Base-by-base conservation (phyloP, 2,797 vertebrate genomes). In the Galagoides demidoff region DNA sequence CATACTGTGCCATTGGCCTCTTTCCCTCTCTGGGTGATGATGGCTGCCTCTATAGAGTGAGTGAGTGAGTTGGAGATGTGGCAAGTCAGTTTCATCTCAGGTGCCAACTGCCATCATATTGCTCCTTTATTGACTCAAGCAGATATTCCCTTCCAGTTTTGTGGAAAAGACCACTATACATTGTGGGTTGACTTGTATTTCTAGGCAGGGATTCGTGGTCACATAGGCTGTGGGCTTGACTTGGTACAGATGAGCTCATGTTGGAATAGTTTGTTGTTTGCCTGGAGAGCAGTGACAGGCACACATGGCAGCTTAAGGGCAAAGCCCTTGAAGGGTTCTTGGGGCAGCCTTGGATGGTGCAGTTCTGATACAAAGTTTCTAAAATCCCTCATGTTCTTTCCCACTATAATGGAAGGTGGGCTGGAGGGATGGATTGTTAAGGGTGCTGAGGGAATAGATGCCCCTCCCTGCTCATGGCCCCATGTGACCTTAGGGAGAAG, bases 401-500 rank as follows among this genome's bases (percentile, higher is more conserved):
- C 27, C 55, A 70, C 2, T 61, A 71, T 34, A 61, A 85, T 43
- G 93, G 64, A 45, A 49, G 31, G 23, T 55, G 73, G 70, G 74
- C 78, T 90, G 25, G 1, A 8, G 49, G 25, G 29, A 57, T 4
- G 68, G 63, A 70, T 43, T 20, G 55, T 23, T 3, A 12, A 37
- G 2, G 45, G 19, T 0, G 0, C 20, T 37, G 22, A n/a, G n/a
- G 0, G 0, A 61, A 19, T 49, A 27, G 34, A 17, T 22, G 2
- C 34, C n/a, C 49, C 64, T 81, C 8, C 3, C 9, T 5, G 12
- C 0, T 0, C 2, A 2, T 34, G 22, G 2, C 3, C 78, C 1
- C 0, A 1, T 0, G 11, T 8, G 10, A 11, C 27, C 25, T 34
- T 3, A 8, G 71, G 10, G 20, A 45, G 49, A 14, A 7, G 3